Conservation (phyloP, 1,140 invertebrate species). For the Macrosteles quadrilineatus region DNA sequence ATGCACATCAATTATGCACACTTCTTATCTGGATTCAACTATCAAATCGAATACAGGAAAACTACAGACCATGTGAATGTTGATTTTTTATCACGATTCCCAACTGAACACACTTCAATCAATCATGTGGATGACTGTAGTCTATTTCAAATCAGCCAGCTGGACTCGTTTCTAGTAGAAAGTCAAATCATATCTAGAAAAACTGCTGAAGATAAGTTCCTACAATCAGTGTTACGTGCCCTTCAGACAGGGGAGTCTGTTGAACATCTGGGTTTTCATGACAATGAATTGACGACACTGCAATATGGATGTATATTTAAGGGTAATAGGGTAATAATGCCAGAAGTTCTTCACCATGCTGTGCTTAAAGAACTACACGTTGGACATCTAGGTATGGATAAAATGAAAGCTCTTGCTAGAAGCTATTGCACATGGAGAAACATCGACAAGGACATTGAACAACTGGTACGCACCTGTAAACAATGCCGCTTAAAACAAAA, state of each 20-base stretch:
- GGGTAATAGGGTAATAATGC: neutral
- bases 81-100: neutral
- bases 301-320: too few relatives aligned
- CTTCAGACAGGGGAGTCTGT: too few relatives aligned
- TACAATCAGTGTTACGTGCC: too few relatives aligned
- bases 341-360: conserved; percentile 5
- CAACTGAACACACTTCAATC: neutral
- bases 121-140: neutral
- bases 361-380: conserved; percentile 52
- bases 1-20: neutral
- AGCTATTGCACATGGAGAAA: conserved; percentile 55
- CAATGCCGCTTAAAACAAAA: too few relatives aligned
- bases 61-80: neutral
- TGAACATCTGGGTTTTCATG: too few relatives aligned
- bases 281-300: too few relatives aligned
- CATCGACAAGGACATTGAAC: conserved; percentile 53
- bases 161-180: neutral
- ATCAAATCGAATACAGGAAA: neutral
- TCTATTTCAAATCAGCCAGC: neutral
- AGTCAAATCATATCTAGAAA: too few relatives aligned
- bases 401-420: conserved; percentile 56
- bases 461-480: conserved; percentile 44
- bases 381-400: conserved; percentile 53
- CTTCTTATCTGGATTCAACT: conserved; percentile 4
- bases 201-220: too few relatives aligned